Base-by-base conservation (phyloP, 2,888 invertebrate genomes). In the Eledone cirrhosa region DNA sequence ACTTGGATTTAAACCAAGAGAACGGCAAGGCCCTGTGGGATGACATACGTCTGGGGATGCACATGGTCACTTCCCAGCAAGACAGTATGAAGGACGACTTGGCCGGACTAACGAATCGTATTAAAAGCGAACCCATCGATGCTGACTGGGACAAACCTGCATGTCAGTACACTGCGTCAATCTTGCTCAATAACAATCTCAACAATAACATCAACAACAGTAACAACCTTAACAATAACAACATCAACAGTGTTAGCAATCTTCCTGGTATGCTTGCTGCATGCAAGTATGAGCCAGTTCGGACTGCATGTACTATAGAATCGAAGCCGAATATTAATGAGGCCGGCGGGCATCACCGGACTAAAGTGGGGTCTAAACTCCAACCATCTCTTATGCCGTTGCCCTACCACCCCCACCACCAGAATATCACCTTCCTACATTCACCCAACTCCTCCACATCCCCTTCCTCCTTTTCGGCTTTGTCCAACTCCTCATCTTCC, bases 21-120 rank as follows among this genome's bases (percentile, higher is more conserved):
- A 47, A 27, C 16, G n/a, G 19, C 16, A 48, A 47, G 24, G 27
- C 48, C 48, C 78, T 88, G 78, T 88, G 88, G 89, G 89, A 89
- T 65, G 87, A 88, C 80, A 82, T 89, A 24, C 82, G 86, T 72
- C 85, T 84, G 67, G 85, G 87, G 83, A 88, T 88, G 77, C 84
- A 88, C 79, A 84, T 87, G 82, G 80, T 85, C 48, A 83, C 84
- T 63, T 78, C 80, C 13, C 83, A 84, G 78, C 82, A 82, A 31
- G 80, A 82, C 1, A 82, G 82, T 27, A 76, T 84, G 22, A 83
- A 81, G 48, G 76, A 79, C 81, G 41, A 76, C 79, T 27, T 80
- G 84, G 3, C 65, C 83, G n/a, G 83, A 84, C 11, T 82, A 84
- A 14, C 84, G 82, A n/a, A 84, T 84, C 79, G 84, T 83, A 84